Percentiles rank a stretch among this genome's conserved stretches.
These are phyloP conservation scores for Papilio xuthus DNA, from an alignment of 1,140 invertebrate species.

Conservation along the genomic window DNA sequence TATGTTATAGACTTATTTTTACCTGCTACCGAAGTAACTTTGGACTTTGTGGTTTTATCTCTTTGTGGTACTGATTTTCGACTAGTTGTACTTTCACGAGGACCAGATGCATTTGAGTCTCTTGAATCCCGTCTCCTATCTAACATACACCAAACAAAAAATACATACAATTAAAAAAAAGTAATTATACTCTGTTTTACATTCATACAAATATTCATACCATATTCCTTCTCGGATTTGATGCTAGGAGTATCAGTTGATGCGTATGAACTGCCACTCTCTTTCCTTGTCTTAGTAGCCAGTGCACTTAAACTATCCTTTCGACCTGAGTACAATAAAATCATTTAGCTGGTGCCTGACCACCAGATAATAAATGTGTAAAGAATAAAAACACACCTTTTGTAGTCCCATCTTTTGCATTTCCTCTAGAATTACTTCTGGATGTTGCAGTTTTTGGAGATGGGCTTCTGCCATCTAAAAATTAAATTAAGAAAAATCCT, in stretches of 20 bases:
- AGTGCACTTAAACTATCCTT: slow-evolving; percentile 71
- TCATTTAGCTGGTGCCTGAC: slow-evolving; percentile 15
- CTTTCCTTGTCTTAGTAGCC: slow-evolving; percentile 72
- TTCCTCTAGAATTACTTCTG: slow-evolving; percentile 73
- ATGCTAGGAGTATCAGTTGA: slow-evolving; percentile 75
- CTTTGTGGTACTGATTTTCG: slow-evolving; percentile 68
- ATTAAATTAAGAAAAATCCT: slow-evolving; percentile 1
- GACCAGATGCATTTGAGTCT: slow-evolving; percentile 75
- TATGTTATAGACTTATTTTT: slow-evolving; percentile 25
- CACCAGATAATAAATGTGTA: slow-evolving; percentile 27
- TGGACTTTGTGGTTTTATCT: slow-evolving; percentile 63
- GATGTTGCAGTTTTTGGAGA: slow-evolving; percentile 71
- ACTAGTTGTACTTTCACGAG: slow-evolving; percentile 62
- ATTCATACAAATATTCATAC: slow-evolving; percentile 49
- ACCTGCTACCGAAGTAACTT: slow-evolving; percentile 59
- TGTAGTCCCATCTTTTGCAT: slow-evolving; percentile 71
- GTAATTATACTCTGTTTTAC: not conserved
- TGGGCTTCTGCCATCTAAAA: slow-evolving; percentile 65
- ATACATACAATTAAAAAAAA: not conserved
- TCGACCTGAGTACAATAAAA: slow-evolving; percentile 46
- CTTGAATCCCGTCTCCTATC: slow-evolving; percentile 73
- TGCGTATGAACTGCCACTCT: slow-evolving; percentile 75
- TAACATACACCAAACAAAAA: slow-evolving; percentile 40
- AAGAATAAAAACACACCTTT: slow-evolving; percentile 66
- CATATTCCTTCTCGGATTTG: slow-evolving; percentile 78